Conservation (phyloP, 2,888 invertebrate species). For the Plutella xylostella region DNA sequence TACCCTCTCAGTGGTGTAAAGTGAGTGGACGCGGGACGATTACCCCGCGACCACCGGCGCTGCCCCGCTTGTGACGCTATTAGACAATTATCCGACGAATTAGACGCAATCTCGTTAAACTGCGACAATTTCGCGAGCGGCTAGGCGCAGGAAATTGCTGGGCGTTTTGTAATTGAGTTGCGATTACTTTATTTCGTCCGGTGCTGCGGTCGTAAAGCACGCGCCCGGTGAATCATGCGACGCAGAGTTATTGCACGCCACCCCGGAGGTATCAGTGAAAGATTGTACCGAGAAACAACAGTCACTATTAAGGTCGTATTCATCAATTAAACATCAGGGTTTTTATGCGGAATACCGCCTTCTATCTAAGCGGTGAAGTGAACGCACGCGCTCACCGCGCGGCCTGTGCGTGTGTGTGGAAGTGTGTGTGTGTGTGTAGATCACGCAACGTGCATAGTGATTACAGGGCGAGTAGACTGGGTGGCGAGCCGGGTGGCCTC, state of each 20-base stretch:
- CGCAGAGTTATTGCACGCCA: too few species aligned
- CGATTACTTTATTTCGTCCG: not conserved
- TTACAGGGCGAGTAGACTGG: conserved; percentile 27
- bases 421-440: conserved; percentile 4
- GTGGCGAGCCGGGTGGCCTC: conserved; percentile 35
- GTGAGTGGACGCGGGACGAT: conserved; percentile 19
- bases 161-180: conserved; percentile 3
- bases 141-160: not conserved
- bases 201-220: not conserved
- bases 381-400: not conserved
- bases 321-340: conserved; percentile 6
- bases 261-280: too few species aligned
- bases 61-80: too few species aligned
- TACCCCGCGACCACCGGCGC: conserved; percentile 21
- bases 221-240: too few species aligned
- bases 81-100: conserved; percentile 13
- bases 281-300: too few species aligned
- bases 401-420: conserved; percentile 1
- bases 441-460: conserved; percentile 9
- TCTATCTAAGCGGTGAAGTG: not conserved
- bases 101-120: not conserved
- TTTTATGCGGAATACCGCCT: not conserved
- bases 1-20: conserved; percentile 17
- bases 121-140: not conserved
- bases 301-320: too few species aligned